Evolutionary conservation across 2,888 invertebrate species (phyloP).

Genomic region (Malthinus seriepunctatus): DNA sequence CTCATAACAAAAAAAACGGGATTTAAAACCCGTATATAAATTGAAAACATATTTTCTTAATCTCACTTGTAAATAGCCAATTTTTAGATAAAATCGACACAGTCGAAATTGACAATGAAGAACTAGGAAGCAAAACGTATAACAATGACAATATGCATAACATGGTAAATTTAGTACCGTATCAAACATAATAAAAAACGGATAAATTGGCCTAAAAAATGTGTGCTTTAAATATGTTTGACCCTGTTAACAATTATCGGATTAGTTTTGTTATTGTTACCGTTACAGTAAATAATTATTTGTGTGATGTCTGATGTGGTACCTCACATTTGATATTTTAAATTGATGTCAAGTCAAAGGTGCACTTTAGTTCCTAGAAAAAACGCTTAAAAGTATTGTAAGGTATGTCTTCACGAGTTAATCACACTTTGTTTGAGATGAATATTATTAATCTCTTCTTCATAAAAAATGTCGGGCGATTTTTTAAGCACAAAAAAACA

Average conservation of each 20-base stretch:
- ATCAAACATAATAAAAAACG: background rate
- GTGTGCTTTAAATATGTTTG: conserved; percentile 6
- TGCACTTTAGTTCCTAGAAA: background rate
- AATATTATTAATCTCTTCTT: too few relatives aligned
- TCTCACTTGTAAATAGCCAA: conserved; percentile 13
- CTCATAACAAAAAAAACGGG: conserved; percentile 17
- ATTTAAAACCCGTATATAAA: conserved; percentile 27
- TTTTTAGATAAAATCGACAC: background rate
- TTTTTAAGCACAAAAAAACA: too few relatives aligned
- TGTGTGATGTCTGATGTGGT: conserved; percentile 6
- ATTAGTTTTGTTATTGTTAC: conserved; percentile 20
- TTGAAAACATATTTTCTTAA: conserved; percentile 6
- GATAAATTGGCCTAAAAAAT: conserved; percentile 14
- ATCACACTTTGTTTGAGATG: too few relatives aligned
- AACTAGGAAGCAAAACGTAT: background rate
- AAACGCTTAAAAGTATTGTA: background rate
- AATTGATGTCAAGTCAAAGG: conserved; percentile 11
- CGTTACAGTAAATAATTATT: conserved; percentile 18
- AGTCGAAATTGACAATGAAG: too few relatives aligned
- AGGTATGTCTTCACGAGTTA: too few relatives aligned
- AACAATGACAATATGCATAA: background rate
- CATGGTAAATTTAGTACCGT: background rate
- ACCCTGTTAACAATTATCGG: conserved; percentile 22
- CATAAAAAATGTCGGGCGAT: too few relatives aligned
- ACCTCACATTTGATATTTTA: conserved; percentile 14